These are phyloP conservation scores for Drosophila bocqueti DNA, from an alignment of 1,140 invertebrate genomes.

Conservation along the genomic window DNA sequence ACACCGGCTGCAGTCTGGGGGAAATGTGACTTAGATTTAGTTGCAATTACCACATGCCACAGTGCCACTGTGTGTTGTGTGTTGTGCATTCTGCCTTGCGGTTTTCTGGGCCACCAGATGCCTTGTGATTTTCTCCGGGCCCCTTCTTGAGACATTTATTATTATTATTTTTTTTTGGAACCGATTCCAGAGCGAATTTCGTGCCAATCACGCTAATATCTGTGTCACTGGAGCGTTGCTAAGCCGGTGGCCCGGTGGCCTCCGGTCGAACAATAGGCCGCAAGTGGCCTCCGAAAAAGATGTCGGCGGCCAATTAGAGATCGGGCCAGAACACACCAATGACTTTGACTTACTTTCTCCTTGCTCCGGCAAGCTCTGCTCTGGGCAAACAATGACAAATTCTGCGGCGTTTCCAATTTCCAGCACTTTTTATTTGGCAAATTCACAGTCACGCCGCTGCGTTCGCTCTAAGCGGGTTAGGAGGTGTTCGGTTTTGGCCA, in stretches of 20 bases:
- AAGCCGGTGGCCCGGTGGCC: constrained; percentile 59
- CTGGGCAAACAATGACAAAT: constrained; percentile 62
- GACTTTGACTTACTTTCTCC: constrained; percentile 73
- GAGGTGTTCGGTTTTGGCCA: constrained; percentile 11
- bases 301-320: constrained; percentile 74
- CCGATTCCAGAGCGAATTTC: constrained; percentile 52
- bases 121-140: constrained; percentile 28
- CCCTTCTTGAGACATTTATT: constrained; percentile 13
- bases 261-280: constrained; percentile 53
- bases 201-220: constrained; percentile 79
- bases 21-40: constrained; percentile 56
- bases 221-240: constrained; percentile 76
- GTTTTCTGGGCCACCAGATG: constrained; percentile 55
- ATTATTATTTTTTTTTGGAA: constrained; percentile 8
- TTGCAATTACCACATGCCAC: constrained; percentile 57
- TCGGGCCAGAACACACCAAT: constrained; percentile 49
- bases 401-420: constrained; percentile 45
- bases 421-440: constrained; percentile 48
- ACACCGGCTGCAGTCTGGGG: constrained; percentile 29
- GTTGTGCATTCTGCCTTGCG: constrained; percentile 22
- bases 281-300: constrained; percentile 66
- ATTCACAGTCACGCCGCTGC: constrained; percentile 56
- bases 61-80: constrained; percentile 56
- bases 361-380: not conserved
- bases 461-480: constrained; percentile 69